phyloP scores from a whole-genome alignment of 2,113 vertebrate species.

The Halichoeres trimaculatus region DNA sequence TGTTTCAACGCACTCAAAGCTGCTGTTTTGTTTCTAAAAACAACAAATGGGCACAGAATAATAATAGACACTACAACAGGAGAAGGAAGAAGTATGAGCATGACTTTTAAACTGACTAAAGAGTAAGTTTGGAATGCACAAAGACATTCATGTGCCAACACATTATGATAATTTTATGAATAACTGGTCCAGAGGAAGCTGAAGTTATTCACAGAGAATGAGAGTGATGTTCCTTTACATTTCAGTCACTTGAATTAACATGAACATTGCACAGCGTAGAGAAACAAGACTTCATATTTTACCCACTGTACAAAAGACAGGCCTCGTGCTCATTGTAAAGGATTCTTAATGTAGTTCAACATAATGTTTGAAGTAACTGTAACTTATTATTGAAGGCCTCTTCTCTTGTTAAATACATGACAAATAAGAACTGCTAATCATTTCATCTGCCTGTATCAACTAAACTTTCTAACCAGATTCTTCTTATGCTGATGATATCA shows the following conservation, averaged over 20 bases:
- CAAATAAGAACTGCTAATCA: not conserved
- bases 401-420: conserved; percentile 16
- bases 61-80: not conserved
- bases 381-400: conserved; percentile 9
- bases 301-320: conserved; percentile 41
- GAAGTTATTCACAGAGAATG: conserved; percentile 1
- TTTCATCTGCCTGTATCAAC: not conserved
- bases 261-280: conserved; percentile 32
- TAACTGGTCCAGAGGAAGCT: not conserved
- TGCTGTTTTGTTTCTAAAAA: not conserved
- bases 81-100: conserved; percentile 3
- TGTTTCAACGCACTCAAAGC: not conserved
- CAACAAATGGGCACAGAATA: not conserved
- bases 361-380: conserved; percentile 34
- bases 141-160: not conserved
- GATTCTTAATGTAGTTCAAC: conserved; percentile 47
- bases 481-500: not conserved
- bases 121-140: not conserved
- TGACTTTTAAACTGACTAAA: conserved; percentile 1
- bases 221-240: conserved; percentile 11
- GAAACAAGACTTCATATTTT: conserved; percentile 39
- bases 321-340: conserved; percentile 55
- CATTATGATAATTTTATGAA: not conserved
- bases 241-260: conserved; percentile 42
- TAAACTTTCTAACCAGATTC: not conserved